Base-by-base conservation (phyloP, 2,888 invertebrate genomes). In the Stegophylla sp. region DNA sequence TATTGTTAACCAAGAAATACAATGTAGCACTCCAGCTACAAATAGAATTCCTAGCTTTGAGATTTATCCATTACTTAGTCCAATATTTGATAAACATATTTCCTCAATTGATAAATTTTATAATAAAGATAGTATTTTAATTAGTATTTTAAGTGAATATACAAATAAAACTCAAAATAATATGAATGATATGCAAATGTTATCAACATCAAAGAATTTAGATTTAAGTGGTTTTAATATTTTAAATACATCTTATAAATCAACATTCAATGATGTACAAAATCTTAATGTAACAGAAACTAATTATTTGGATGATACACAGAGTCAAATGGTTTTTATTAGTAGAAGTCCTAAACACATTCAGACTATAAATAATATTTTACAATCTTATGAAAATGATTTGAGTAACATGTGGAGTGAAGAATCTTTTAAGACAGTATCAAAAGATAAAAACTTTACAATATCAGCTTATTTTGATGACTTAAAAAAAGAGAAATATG, bases 261-360 rank as follows among this genome's bases (percentile, higher is more conserved):
- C 20, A 28, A 63, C 15, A 63, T 73, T 48, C 17, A 17, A 5
- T 34, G 9, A 26, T 13, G 23, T 9, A 34, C 20, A 71, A 71
- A 53, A 53, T n/a, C 15, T 12, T 15, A 15, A 20, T 9, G 4
- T 9, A 34, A 3, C 41, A 34, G 9, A 63, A 15, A 1, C 26
- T 4, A 59, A 59, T 17, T 28, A 51, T 12, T 34, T 17, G 23
- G 26, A 41, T 17, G 12, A 13, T n/a, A 3, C 12, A 3, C 48
- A 64, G 1, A 23, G 12, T 23, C 7, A 41, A 23, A 23, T 51
- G 10, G 0, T 34, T 15, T 74, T 63, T 74, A 63, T 74, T 23
- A 63, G 74, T 13, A 51, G 61, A 28, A 20, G 51, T 48, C 74
- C 63, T 51, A 34, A 51, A 53, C 10, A 75, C 9, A 15, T 41